A percentile compares a stretch with the other conserved stretches of the same genome.
These are phyloP conservation scores for Bedellia somnulentella DNA, from an alignment of 2,888 invertebrate species.

Conservation along the genomic window DNA sequence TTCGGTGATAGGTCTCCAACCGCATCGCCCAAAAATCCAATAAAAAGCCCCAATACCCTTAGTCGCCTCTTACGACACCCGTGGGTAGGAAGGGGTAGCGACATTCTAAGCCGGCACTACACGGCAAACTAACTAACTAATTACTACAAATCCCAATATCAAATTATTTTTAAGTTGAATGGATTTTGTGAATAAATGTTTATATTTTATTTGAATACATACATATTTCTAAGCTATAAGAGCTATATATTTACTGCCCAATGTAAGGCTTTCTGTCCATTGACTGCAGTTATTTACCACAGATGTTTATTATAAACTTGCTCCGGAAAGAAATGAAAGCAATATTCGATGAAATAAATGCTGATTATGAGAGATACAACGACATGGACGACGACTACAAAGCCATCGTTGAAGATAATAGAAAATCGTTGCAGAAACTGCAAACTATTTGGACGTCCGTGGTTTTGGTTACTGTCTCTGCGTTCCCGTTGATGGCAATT, in stretches of 20 bases:
- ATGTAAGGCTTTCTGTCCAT: background rate
- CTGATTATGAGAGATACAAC: slow-evolving; percentile 3
- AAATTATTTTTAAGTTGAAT: no score
- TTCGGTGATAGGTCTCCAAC: no score
- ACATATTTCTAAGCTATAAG: no score
- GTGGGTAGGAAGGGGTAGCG: no score
- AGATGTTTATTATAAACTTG: slow-evolving; percentile 1
- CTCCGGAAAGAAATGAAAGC: background rate
- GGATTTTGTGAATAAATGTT: no score
- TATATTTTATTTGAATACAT: no score
- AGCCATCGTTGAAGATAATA: slow-evolving; percentile 1
- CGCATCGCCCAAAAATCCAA: no score
- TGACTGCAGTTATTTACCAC: background rate
- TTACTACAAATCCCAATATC: no score
- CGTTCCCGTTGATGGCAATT: slow-evolving; percentile 11
- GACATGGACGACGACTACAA: background rate
- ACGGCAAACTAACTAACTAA: no score
- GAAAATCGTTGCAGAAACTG: slow-evolving; percentile 2
- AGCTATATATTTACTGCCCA: background rate
- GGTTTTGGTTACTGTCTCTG: slow-evolving; percentile 3
- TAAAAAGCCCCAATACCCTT: no score
- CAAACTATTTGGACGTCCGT: slow-evolving; percentile 11
- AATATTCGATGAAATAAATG: slow-evolving; percentile 1
- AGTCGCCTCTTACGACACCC: no score
- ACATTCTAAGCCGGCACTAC: no score